Evolutionary conservation across 92 coral and sea anemone species (phyloP), one percentile per base, ranked within the genome.

Genomic region (Diadumene lineata): DNA sequence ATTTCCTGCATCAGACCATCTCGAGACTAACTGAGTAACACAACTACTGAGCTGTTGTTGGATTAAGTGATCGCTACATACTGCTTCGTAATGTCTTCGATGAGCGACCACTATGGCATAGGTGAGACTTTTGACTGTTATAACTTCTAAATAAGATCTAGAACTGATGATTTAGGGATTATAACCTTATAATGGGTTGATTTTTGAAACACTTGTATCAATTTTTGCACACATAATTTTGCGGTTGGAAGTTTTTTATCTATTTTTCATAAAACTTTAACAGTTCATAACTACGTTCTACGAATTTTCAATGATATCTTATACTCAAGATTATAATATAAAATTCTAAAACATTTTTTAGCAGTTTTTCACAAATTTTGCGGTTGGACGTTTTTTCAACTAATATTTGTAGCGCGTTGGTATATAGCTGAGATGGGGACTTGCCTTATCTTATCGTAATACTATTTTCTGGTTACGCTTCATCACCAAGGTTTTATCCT

Each of bases 1-100:
- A 62, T 62, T 62, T 62, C 68, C 13, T 43, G 68, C 68, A 62
- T 62, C 31, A 62, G 68, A 62, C 68, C 29, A 43, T 28, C 7
- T 6, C 6, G 48, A 13, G 13, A 6, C 48, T 6, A 38, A 13
- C 48, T 6, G 48, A 4, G 48, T 38, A 38, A 38, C 48, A 38
- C 48, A 13, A n/a, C n/a, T n/a, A n/a, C n/a, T n/a, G n/a, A n/a
- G n/a, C n/a, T n/a, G n/a, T n/a, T n/a, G n/a, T n/a, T n/a, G n/a
- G n/a, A n/a, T n/a, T n/a, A n/a, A n/a, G n/a, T n/a, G n/a, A n/a
- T n/a, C n/a, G n/a, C n/a, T n/a, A n/a, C n/a, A n/a, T n/a, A n/a
- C n/a, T n/a, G n/a, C n/a, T n/a, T n/a, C n/a, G n/a, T n/a, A 38
- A 6, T 38, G 48, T 8, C 15, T 1, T 22, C 28, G 25, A 58